Base-by-base conservation (phyloP, 2,888 invertebrate genomes). In the Pardosa pseudoannulata region DNA sequence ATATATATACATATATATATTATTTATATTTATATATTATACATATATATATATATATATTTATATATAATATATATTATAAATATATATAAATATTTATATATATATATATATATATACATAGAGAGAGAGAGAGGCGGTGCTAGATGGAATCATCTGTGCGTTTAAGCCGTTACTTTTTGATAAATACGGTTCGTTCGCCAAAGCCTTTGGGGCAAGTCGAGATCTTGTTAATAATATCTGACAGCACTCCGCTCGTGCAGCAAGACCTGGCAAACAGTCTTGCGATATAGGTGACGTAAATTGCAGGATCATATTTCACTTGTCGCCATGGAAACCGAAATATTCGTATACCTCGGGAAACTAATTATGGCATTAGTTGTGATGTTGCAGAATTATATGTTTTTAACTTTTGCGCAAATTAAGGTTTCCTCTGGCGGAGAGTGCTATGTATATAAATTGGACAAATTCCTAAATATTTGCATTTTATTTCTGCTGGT, bases 161-260 rank as follows among this genome's bases (percentile, higher is more conserved):
- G 46, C 46, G 13, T 16, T 46, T 7, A 6, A 46, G 16, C 46
- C 46, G 46, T 16, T 46, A 46, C 16, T 16, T 46, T 36, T 16
- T 7, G 9, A 46, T 16, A 46, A 13, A 46, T 46, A 19, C 41
- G 67, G 62, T 36, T 32, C 71, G 62, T 28, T 56, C 56, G 64
- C 31, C 32, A 65, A 46, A 72, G 46, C 31, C 13, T 50, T 19
- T 36, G 67, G 65, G 50, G 32, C 80, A 72, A 74, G 56, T 56
- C 23, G 19, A 41, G 56, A 74, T 68, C 73, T 80, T 74, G 80
- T 80, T 80, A 80, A 80, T 80, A 80, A 80, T 80, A 68, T 67
- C 73, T 65, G 73, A 80, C 65, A 31, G 56, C 1, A 23, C 56
- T 11, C 56, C 56, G 5, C n/a, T 23, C n/a, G 23, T 56, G 56